Conservation (phyloP, 2,888 invertebrate genomes). For the Trissoscelio sp. region DNA sequence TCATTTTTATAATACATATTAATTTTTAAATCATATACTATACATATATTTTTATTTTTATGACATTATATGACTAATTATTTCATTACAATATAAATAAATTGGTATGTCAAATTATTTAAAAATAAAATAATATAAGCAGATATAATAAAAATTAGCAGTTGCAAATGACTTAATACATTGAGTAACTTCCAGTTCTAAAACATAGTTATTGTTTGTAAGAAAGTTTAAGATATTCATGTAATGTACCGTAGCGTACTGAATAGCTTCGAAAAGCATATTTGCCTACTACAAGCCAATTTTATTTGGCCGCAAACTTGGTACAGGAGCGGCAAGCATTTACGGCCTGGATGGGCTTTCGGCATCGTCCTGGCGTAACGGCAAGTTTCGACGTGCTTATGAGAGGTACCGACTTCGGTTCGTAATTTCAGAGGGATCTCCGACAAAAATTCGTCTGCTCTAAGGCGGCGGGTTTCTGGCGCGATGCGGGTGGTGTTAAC, state of each 20-base stretch:
- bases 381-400: constrained; percentile 64
- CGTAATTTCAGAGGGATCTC: constrained; percentile 66
- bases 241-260: background rate
- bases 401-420: constrained; percentile 52
- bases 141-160: too few relatives aligned
- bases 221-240: too few relatives aligned
- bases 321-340: constrained; percentile 30
- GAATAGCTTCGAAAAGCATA: background rate
- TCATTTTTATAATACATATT: too few relatives aligned
- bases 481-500: constrained; percentile 71
- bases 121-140: too few relatives aligned
- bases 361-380: constrained; percentile 14
- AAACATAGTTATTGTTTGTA: background rate
- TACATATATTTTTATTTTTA: too few relatives aligned
- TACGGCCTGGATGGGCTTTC: constrained; percentile 40
- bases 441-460: constrained; percentile 70
- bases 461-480: constrained; percentile 65
- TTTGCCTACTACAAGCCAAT: constrained; percentile 19
- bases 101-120: too few relatives aligned
- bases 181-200: too few relatives aligned
- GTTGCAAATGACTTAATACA: too few relatives aligned
- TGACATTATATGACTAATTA: too few relatives aligned
- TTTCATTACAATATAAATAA: too few relatives aligned
- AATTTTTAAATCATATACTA: too few relatives aligned
- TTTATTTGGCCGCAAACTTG: constrained; percentile 42